These are phyloP conservation scores for Jaculus jaculus DNA, from an alignment of 2,113 vertebrate genomes.

Conservation along the genomic window DNA sequence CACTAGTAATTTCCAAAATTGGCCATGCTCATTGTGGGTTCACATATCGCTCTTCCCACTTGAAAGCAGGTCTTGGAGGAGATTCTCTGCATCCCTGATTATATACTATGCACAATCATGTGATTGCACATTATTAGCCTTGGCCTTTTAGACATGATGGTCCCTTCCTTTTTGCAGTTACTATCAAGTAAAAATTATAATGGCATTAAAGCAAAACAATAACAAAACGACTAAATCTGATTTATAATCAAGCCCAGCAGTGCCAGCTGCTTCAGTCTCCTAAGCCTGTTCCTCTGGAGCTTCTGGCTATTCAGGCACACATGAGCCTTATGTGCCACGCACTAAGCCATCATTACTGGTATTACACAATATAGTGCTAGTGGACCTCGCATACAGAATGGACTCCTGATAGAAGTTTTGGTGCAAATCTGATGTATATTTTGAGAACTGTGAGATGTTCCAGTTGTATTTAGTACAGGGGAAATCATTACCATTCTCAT, in stretches of 20 bases:
- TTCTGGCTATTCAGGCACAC: neutral
- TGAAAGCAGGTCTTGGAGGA: neutral
- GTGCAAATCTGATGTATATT: neutral
- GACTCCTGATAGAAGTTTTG: neutral
- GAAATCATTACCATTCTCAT: neutral
- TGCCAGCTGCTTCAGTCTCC: neutral
- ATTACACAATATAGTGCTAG: neutral
- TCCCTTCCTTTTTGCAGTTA: neutral
- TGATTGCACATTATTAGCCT: neutral
- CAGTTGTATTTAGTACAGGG: neutral
- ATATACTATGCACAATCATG: neutral
- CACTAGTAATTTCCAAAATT: neutral
- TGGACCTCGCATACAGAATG: neutral
- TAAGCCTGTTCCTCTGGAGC: neutral
- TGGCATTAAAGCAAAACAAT: neutral
- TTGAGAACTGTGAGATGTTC: neutral
- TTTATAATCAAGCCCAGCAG: neutral
- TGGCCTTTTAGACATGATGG: neutral
- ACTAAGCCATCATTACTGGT: too few species aligned
- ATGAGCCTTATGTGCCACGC: neutral
- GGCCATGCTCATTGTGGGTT: neutral
- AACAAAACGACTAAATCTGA: neutral
- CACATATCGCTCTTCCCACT: neutral
- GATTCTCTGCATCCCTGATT: neutral
- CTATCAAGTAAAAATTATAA: neutral